Base-by-base conservation (phyloP, 2,797 vertebrate genomes). In the Neopelma chrysocephalum region DNA sequence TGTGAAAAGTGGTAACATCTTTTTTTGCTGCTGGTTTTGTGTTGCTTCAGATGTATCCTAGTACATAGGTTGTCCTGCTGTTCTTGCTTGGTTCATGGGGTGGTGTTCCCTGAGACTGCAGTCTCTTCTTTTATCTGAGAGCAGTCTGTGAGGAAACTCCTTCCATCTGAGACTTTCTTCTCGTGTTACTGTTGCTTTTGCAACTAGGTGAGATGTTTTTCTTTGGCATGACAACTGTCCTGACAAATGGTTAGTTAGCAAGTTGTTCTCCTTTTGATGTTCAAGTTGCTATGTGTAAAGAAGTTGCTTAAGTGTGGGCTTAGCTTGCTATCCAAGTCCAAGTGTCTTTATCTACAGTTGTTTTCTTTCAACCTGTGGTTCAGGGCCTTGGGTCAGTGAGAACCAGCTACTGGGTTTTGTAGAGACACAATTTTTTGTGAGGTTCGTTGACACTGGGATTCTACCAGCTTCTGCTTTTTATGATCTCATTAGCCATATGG, bases 181-280 rank as follows among this genome's bases (percentile, higher is more conserved):
- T 84, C 3, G 0, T 69, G 40, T 90, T 90, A 42, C 40, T 73
- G 81, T 81, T 4, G 1, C 43, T 93, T 93, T 97, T 65, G 45
- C 93, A 94, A 19, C 32, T 84, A 95, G 88, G 94, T 89, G 95
- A 84, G 83, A 93, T 94, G 85, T 94, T 96, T 93, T 84, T 27
- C 89, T 92, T 87, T 20, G 57, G 60, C 32, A 4, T 90, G 78
- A 53, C 66, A 87, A 23, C 54, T 82, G 34, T 76, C 19, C 56
- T 87, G 75, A 80, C 94, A 96, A 95, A 96, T 96, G 94, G 93
- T 87, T 87, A 51, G 43, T 82, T 91, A 90, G 54, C 7, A 4
- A 43, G 58, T 70, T 69, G 26, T 21, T 82, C 6, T 88, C 19
- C 72, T 82, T 96, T 95, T 97, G 93, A 84, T 97, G 48, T 92